phyloP scores from a whole-genome alignment of 30 jellyfish, hydroid and myxozoan genomes.

The Chironex yamaguchii region DNA sequence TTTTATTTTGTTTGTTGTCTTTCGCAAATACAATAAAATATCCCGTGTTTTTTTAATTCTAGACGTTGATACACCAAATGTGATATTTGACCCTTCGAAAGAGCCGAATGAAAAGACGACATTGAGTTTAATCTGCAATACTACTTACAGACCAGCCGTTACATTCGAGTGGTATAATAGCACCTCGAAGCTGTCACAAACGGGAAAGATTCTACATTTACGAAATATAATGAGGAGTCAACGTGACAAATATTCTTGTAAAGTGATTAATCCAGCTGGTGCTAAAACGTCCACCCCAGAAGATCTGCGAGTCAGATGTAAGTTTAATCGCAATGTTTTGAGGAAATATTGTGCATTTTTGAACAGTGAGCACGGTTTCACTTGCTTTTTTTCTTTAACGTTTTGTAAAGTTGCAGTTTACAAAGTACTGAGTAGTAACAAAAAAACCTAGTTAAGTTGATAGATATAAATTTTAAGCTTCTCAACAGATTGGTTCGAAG shows the following conservation, averaged over 20 bases:
- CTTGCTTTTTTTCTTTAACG: too few species aligned
- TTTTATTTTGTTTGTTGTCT: too few species aligned
- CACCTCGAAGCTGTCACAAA: neutral
- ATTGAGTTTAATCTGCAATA: neutral
- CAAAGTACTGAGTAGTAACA: too few species aligned
- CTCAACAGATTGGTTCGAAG: too few species aligned
- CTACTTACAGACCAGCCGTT: neutral
- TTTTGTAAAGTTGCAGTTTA: too few species aligned
- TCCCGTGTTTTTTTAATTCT: neutral
- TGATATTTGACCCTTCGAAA: neutral
- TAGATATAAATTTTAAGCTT: too few species aligned
- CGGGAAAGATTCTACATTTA: neutral
- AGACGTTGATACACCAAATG: neutral
- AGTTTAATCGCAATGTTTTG: too few species aligned
- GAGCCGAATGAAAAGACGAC: neutral
- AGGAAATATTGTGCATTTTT: too few species aligned
- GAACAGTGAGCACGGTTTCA: too few species aligned
- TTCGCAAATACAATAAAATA: too few species aligned
- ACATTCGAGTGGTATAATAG: neutral
- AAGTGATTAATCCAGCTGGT: neutral
- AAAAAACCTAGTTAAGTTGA: too few species aligned
- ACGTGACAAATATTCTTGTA: neutral
- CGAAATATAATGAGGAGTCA: neutral
- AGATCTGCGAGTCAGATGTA: neutral
- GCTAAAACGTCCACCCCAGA: neutral